Evolutionary conservation across 1,140 invertebrate genomes (phyloP).

Genomic region (Archegozetes longisetosus): DNA sequence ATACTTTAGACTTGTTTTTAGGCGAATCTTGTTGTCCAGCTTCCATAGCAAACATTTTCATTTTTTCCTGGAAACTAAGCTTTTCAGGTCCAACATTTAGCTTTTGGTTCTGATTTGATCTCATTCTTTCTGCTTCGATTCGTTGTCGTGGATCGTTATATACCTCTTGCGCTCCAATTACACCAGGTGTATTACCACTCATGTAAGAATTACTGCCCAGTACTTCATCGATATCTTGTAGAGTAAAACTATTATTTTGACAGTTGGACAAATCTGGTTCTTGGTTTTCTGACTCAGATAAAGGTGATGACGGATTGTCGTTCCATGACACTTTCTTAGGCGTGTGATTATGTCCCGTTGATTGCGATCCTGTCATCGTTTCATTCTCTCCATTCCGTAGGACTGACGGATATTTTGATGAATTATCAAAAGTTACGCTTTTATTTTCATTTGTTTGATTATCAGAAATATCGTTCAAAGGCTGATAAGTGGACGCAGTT

Average conservation of each 20-base stretch:
- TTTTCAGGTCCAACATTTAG: slow-evolving; percentile 56
- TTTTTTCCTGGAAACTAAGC: slow-evolving; percentile 82
- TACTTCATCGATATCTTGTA: slow-evolving; percentile 24
- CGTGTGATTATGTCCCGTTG: slow-evolving; percentile 11
- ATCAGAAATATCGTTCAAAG: neutral
- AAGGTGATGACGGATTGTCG: slow-evolving; percentile 18
- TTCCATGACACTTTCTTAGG: slow-evolving; percentile 26
- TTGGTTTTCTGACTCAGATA: slow-evolving; percentile 9
- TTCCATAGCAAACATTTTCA: slow-evolving; percentile 84
- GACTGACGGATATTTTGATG: slow-evolving; percentile 6
- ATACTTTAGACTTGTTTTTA: slow-evolving; percentile 81
- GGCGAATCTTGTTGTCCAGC: slow-evolving; percentile 59
- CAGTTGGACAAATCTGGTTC: neutral
- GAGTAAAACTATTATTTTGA: slow-evolving; percentile 17
- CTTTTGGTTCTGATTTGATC: slow-evolving; percentile 40
- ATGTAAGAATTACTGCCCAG: slow-evolving; percentile 8
- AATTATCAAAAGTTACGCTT: neutral
- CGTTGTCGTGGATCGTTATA: slow-evolving; percentile 72
- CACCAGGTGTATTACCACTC: slow-evolving; percentile 51
- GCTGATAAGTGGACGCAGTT: neutral
- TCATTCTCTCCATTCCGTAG: slow-evolving; percentile 15
- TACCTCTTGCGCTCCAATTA: slow-evolving; percentile 84
- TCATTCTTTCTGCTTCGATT: slow-evolving; percentile 46
- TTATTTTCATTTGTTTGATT: neutral
- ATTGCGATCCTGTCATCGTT: neutral